Conservation (phyloP, 2,888 invertebrate species). For the Octodonta nipae region DNA sequence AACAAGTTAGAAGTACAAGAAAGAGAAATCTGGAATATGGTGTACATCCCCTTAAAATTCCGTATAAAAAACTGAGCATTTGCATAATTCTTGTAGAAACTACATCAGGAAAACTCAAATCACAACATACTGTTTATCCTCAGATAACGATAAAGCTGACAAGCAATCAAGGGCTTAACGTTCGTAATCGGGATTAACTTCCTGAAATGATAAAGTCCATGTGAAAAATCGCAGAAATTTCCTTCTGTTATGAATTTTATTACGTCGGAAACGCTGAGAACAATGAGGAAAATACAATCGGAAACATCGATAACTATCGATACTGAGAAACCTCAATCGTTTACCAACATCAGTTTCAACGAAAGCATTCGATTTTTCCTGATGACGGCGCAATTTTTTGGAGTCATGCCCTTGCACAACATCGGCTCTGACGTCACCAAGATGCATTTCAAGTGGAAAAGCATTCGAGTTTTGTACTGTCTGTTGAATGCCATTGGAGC, state of each 20-base stretch:
- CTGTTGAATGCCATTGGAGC: constrained; percentile 20
- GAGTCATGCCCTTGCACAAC: constrained; percentile 25
- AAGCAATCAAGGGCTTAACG: no score
- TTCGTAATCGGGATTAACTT: no score
- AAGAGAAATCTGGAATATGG: no score
- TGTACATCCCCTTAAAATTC: no score
- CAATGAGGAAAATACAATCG: constrained; percentile 15
- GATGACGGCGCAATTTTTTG: constrained; percentile 25
- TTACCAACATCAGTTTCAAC: constrained; percentile 16
- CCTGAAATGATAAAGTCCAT: no score
- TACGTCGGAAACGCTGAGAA: constrained; percentile 9
- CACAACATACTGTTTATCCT: no score
- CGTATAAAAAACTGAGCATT: no score
- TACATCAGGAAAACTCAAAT: no score
- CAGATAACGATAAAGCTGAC: no score
- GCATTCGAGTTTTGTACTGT: constrained; percentile 19
- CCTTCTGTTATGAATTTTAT: neutral
- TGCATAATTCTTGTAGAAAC: no score
- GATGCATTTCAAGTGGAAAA: constrained; percentile 23
- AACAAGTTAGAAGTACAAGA: no score
- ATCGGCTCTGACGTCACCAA: constrained; percentile 16
- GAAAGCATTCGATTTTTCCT: constrained; percentile 23
- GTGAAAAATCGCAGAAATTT: no score
- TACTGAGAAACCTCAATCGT: constrained; percentile 6
- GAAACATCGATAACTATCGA: constrained; percentile 17